Conservation (phyloP, 1,140 invertebrate species). For the Ips typographus region DNA sequence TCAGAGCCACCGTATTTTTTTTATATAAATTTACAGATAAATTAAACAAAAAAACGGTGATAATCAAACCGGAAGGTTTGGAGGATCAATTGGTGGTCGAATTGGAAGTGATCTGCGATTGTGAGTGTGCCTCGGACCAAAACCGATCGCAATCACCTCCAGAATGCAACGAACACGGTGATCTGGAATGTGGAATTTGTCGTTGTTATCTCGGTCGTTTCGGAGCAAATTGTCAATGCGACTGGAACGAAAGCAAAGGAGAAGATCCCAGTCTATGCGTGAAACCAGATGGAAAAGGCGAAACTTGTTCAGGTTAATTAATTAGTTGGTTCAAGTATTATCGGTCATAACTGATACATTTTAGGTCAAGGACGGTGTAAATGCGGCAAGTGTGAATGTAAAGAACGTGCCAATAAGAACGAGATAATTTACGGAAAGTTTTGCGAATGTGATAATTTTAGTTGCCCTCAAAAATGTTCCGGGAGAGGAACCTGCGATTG, state of each 20-base stretch:
- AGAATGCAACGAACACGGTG: conserved; percentile 67
- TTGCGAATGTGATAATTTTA: conserved; percentile 95
- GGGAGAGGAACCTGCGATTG: conserved; percentile 42
- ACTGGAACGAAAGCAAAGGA: conserved; percentile 22
- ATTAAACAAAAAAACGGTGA: conserved; percentile 25
- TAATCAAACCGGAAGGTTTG: conserved; percentile 90
- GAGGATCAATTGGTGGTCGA: conserved; percentile 84
- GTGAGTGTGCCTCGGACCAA: conserved; percentile 72
- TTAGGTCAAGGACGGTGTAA: conserved; percentile 76
- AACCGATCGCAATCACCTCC: conserved; percentile 49
- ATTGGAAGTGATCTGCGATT: conserved; percentile 87
- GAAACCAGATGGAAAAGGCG: conserved; percentile 25
- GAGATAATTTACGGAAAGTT: conserved; percentile 70
- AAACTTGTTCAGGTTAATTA: conserved; percentile 37
- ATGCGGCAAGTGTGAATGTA: conserved; percentile 80
- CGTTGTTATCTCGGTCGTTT: conserved; percentile 76
- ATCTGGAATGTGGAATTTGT: conserved; percentile 85
- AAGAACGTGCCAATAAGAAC: conserved; percentile 56
- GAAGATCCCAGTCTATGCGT: conserved; percentile 38
- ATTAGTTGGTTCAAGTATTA: conserved; percentile 5
- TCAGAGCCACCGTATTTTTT: too few species aligned
- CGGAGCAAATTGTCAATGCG: conserved; percentile 85
- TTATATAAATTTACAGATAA: conserved; percentile 4
- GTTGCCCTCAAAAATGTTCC: conserved; percentile 69
- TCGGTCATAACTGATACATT: conserved; percentile 44